Percentiles rank a stretch among this genome's conserved stretches.
phyloP scores from a whole-genome alignment of 2,113 vertebrate genomes.

The Cervus canadensis region DNA sequence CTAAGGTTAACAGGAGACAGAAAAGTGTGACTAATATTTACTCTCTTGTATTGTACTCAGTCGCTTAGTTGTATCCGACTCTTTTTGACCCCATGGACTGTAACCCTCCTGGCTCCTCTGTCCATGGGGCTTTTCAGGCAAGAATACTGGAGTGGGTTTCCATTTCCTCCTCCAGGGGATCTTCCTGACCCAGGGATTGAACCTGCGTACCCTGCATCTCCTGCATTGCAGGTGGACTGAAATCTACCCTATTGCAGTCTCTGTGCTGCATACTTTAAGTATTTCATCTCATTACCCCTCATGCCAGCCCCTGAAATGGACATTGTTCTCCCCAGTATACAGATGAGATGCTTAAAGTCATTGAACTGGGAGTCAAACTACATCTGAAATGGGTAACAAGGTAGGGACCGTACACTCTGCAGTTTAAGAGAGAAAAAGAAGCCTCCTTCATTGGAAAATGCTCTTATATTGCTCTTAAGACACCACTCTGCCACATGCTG shows the following conservation, averaged over 20 bases:
- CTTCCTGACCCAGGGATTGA: neutral
- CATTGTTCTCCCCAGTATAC: neutral
- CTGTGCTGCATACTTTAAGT: neutral
- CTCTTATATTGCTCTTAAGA: slow-evolving; percentile 7
- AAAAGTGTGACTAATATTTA: neutral
- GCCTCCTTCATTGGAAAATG: neutral
- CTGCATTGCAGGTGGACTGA: neutral
- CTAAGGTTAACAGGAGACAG: neutral
- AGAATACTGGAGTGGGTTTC: neutral
- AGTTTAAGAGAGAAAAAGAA: neutral
- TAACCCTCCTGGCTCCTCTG: neutral
- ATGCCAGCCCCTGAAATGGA: neutral
- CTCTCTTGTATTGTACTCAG: neutral
- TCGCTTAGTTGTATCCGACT: neutral
- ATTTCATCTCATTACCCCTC: neutral
- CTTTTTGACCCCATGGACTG: neutral
- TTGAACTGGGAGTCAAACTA: neutral
- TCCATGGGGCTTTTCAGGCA: neutral
- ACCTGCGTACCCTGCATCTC: neutral
- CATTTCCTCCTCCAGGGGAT: neutral
- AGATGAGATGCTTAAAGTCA: neutral
- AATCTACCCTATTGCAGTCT: neutral
- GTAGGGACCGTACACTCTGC: neutral
- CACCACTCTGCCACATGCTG: neutral
- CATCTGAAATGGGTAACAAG: neutral